Base-by-base conservation (phyloP, 2,797 vertebrate species). In the Parambassis ranga region DNA sequence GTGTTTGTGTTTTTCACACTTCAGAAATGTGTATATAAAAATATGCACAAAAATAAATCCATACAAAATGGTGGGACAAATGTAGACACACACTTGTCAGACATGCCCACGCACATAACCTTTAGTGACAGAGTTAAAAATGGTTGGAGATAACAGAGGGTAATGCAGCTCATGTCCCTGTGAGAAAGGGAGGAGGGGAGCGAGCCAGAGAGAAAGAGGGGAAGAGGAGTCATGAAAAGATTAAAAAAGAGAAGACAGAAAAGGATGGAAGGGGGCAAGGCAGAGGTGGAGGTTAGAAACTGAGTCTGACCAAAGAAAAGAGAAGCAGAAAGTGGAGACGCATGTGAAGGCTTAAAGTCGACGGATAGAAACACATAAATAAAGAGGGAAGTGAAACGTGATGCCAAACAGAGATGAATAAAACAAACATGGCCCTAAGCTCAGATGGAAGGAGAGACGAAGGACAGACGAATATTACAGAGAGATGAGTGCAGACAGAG, bases 161-260 rank as follows among this genome's bases (percentile, higher is more conserved):
- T 6, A 35, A 43, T 14, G 39, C 20, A 15, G 58, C 33, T 28
- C 3, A 8, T 42, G 38, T 32, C 16, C 33, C 38, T 74, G 70
- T 83, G 84, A 44, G 50, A 74, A 46, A 58, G 16, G 49, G 24
- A 59, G 52, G 36, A 59, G 37, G 23, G 28, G 60, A 57, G 44
- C 50, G 41, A 26, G 65, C 55, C 53, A 56, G 39, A 51, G 79
- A 71, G 75, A 31, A 27, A 11, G 22, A 19, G 7, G n/a, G n/a
- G n/a, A n/a, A 22, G 32, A 32, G 42, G 33, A 33, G 23, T 11
- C 19, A 39, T 26, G 11, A 20, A 46, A 16, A 49, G 47, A 60
- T 20, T 47, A 53, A 53, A 39, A 27, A 18, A 32, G 30, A 51
- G 18, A n/a, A 50, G 10, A n/a, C n/a, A n/a, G n/a, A 27, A 10